phyloP scores from a whole-genome alignment of 2,797 vertebrate genomes.

The Chaunax sp. region DNA sequence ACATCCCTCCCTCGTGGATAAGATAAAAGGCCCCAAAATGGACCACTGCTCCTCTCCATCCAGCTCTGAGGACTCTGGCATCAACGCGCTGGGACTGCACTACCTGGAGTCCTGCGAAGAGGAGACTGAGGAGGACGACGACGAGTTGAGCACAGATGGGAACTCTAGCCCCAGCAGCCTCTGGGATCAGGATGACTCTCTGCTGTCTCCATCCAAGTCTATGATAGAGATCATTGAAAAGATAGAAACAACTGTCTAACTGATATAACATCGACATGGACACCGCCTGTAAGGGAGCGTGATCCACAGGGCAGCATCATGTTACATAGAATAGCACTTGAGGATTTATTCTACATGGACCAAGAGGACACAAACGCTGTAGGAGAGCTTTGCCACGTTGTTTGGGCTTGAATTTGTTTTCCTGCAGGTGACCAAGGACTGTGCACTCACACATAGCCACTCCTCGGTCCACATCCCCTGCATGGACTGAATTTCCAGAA shows the following conservation, averaged over 20 bases:
- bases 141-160: slow-evolving; percentile 81
- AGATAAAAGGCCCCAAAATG: slow-evolving; percentile 89
- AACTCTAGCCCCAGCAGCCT: slow-evolving; percentile 92
- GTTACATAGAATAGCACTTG: slow-evolving; percentile 17
- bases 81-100: slow-evolving; percentile 94
- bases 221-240: slow-evolving; percentile 98
- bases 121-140: slow-evolving; percentile 84
- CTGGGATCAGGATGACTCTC: slow-evolving; percentile 93
- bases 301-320: slow-evolving; percentile 15
- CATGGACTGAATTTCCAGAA: slow-evolving; percentile 67
- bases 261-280: slow-evolving; percentile 7
- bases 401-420: slow-evolving; percentile 44
- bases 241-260: slow-evolving; percentile 97
- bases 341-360: slow-evolving; percentile 47
- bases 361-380: slow-evolving; percentile 27
- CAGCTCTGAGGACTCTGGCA: slow-evolving; percentile 97
- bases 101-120: slow-evolving; percentile 94
- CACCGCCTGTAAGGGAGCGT: slow-evolving; percentile 19
- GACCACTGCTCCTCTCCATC: slow-evolving; percentile 96
- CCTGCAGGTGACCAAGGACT: slow-evolving; percentile 59
- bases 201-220: slow-evolving; percentile 94
- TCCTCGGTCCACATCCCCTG: slow-evolving; percentile 46
- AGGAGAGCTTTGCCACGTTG: slow-evolving; percentile 31
- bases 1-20: slow-evolving; percentile 71
- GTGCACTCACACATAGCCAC: slow-evolving; percentile 56